Base-by-base conservation (phyloP, 2,797 vertebrate genomes). In the Liparis tanakae region DNA sequence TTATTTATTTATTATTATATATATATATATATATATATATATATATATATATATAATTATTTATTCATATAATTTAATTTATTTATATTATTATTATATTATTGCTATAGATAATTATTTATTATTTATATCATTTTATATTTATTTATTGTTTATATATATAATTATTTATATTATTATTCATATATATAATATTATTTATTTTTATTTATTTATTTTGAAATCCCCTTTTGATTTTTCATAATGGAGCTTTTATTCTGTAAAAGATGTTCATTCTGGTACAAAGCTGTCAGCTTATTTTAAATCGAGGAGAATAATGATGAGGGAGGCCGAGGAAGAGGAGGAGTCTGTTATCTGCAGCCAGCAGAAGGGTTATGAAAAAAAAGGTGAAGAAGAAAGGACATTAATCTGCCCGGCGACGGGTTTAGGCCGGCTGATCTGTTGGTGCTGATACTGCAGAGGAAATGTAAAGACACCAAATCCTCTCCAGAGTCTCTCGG, bases 371-470 rank as follows among this genome's bases (percentile, higher is more conserved):
- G 72, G 51, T 73, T 36, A 50, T 70, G 18, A 55, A 78, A 72
- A 64, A 72, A 83, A 72, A 44, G 44, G 78, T 70, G 57, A 71
- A 41, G 39, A 41, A 72, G 54, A 72, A 41, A 13, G 12, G 70
- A 53, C 84, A 89, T 93, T 92, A 91, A 92, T 94, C 90, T 89
- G 72, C 72, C 53, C 15, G 7, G 46, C 90, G 91, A 92, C 90
- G 74, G 90, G 93, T 92, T 92, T 86, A 87, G 92, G 90, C 84
- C 92, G 85, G 80, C 79, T 84, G 82, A 91, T 90, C 66, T 83
- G 75, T 34, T 67, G 76, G 44, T 75, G 78, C 82, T 78, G 88
- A 90, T 92, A 77, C 51, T 72, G 84, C 81, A 80, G 81, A 83
- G 69, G 80, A 86, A 85, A 82, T 81, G 79, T 82, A 71, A 83